Evolutionary conservation across 2,113 vertebrate species (phyloP).

Genomic region (Astur gentilis): DNA sequence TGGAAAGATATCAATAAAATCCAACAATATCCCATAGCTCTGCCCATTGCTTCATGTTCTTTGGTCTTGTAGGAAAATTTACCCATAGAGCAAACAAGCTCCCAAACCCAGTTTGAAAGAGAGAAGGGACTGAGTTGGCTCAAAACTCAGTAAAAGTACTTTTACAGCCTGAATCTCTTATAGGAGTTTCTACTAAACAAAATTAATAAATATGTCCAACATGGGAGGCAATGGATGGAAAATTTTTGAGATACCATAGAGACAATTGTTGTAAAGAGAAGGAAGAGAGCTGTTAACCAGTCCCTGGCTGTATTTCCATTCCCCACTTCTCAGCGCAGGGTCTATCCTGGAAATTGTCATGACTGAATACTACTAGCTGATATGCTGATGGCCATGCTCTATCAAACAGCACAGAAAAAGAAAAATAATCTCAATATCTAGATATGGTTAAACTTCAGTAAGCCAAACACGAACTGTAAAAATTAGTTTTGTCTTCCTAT

Average conservation of each 20-base stretch:
- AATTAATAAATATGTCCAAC: not conserved
- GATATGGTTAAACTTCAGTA: not conserved
- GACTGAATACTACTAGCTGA: not conserved
- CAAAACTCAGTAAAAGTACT: not conserved
- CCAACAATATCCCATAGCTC: fast-evolving
- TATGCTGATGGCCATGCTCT: not conserved
- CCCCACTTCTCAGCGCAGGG: fast-evolving
- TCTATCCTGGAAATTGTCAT: not conserved
- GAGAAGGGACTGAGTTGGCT: not conserved
- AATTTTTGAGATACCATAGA: not conserved
- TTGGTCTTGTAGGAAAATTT: not conserved
- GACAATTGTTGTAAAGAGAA: not conserved
- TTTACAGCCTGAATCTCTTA: not conserved
- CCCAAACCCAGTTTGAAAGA: not conserved
- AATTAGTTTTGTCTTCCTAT: not conserved
- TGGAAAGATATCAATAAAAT: not conserved
- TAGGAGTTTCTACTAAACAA: not conserved
- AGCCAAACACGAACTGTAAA: not conserved
- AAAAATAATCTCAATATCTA: not conserved
- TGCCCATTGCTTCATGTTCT: not conserved
- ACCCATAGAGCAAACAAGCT: not conserved
- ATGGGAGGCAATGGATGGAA: not conserved
- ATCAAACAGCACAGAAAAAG: not conserved
- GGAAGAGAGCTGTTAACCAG: not conserved
- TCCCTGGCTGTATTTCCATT: not conserved